These are phyloP conservation scores for Micronycteris hirsuta DNA, from an alignment of 2,113 vertebrate species.

Conservation along the genomic window DNA sequence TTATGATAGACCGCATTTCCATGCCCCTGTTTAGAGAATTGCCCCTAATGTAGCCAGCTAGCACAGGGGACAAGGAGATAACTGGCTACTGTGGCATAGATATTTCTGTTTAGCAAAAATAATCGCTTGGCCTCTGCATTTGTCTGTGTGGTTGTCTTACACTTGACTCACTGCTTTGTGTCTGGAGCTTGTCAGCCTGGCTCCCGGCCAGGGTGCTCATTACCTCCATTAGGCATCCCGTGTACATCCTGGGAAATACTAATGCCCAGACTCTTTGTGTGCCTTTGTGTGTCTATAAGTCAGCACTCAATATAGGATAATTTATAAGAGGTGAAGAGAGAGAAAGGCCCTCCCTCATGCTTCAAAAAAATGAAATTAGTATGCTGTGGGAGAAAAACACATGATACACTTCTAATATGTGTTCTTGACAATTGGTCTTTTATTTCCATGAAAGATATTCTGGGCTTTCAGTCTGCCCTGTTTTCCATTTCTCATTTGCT, in stretches of 20 bases:
- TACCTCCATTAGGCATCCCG: conserved; percentile 2
- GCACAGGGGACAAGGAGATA: neutral
- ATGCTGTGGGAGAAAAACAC: conserved; percentile 14
- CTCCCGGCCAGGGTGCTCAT: neutral
- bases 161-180: neutral
- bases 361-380: conserved; percentile 58
- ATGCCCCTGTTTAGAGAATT: neutral
- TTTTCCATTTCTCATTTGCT: conserved; percentile 38
- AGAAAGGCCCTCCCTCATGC: neutral
- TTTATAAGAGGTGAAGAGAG: neutral
- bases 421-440: conserved; percentile 44
- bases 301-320: neutral
- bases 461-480: neutral
- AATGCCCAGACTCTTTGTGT: neutral
- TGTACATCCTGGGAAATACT: neutral
- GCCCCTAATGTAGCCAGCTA: neutral
- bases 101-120: neutral
- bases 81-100: neutral
- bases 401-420: conserved; percentile 31
- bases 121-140: neutral
- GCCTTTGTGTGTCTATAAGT: neutral
- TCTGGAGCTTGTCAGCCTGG: neutral
- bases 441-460: conserved; percentile 34
- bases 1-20: neutral
- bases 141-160: neutral